Evolutionary conservation across 30 jellyfish, hydroid and myxozoan genomes (phyloP).

Genomic region (Cassiopea xamachana): DNA sequence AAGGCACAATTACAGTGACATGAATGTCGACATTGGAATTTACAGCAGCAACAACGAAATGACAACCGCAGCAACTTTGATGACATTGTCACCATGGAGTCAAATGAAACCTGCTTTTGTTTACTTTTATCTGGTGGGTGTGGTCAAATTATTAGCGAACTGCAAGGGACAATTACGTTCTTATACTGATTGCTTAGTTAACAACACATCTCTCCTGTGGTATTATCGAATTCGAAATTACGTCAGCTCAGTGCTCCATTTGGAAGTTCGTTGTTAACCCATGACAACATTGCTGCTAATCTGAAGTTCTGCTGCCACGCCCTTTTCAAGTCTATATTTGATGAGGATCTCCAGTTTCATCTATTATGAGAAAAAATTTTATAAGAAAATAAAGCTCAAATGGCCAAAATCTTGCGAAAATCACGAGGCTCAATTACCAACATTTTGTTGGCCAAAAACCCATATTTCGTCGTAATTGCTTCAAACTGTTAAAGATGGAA

Average conservation of each 20-base stretch:
- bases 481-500: no score
- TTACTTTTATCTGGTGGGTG: background rate
- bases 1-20: background rate
- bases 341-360: no score
- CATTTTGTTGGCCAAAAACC: no score
- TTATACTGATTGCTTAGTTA: background rate
- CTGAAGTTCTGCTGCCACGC: no score
- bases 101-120: background rate
- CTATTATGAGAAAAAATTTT: no score
- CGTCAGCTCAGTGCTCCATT: background rate
- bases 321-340: no score
- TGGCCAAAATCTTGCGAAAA: no score
- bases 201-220: background rate
- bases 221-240: background rate
- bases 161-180: background rate
- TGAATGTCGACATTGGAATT: background rate
- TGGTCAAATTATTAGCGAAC: background rate
- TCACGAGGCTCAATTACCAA: no score
- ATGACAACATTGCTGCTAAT: no score
- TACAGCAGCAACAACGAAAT: slow-evolving; percentile 8
- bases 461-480: no score
- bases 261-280: no score
- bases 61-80: slow-evolving; percentile 27
- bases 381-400: no score
- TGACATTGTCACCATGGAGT: slow-evolving; percentile 10